A percentile compares a stretch with the other conserved stretches of the same genome.
phyloP scores from a whole-genome alignment of 1,140 invertebrate species.

The Caenorhabditis tropicalis region DNA sequence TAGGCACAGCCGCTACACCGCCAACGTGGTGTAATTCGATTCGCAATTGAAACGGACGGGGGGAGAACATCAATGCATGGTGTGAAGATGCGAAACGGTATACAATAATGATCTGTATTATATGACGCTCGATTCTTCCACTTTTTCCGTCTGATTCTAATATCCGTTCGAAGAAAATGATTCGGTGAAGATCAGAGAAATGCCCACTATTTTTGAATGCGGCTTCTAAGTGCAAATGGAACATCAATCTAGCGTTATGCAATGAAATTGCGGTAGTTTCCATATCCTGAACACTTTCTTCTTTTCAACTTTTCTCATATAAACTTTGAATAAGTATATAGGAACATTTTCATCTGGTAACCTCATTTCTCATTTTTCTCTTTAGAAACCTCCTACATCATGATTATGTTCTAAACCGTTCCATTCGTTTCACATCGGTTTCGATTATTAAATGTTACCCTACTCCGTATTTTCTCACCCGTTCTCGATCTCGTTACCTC shows the following conservation, averaged over 20 bases:
- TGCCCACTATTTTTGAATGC: neutral
- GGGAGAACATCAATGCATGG: neutral
- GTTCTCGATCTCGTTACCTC: neutral
- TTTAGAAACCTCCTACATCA: neutral
- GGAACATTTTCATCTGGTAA: neutral
- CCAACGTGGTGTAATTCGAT: constrained; percentile 33
- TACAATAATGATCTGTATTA: constrained; percentile 43
- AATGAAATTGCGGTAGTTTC: neutral
- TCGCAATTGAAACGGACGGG: constrained; percentile 2
- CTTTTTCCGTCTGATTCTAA: neutral
- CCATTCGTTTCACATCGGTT: neutral
- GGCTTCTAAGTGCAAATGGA: neutral
- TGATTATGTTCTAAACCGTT: neutral
- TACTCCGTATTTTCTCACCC: neutral
- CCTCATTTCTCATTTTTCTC: neutral
- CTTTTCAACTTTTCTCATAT: neutral
- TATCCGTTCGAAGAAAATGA: constrained; percentile 1
- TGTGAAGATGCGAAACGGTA: constrained; percentile 44
- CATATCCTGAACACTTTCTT: too few relatives aligned
- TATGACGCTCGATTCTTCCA: neutral
- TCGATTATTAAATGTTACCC: constrained; percentile 17
- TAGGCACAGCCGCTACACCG: neutral
- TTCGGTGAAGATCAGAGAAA: neutral
- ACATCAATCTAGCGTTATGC: neutral
- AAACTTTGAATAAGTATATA: neutral